Evolutionary conservation across 2,113 vertebrate genomes (phyloP).

Genomic region (Psettodes erumei): DNA sequence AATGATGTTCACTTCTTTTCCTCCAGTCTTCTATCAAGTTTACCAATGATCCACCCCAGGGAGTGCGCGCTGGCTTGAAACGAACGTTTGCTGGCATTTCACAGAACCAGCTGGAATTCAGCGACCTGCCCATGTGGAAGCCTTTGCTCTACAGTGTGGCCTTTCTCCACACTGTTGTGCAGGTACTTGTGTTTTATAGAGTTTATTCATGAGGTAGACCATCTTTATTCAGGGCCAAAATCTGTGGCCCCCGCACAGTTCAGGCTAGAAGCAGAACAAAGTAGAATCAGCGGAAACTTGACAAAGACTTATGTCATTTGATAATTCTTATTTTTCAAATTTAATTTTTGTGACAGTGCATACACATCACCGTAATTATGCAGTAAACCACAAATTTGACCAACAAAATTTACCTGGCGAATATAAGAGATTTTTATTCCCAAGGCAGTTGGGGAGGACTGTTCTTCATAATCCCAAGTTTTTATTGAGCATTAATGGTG

Average conservation of each 20-base stretch:
- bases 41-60: slow-evolving; percentile 90
- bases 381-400: too few relatives aligned
- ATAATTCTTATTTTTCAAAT: too few relatives aligned
- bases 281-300: too few relatives aligned
- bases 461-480: background rate
- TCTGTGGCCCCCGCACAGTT: background rate
- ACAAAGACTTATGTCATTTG: too few relatives aligned
- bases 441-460: background rate
- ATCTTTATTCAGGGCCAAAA: background rate
- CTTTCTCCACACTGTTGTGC: slow-evolving; percentile 88
- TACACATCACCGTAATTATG: too few relatives aligned
- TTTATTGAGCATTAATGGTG: background rate
- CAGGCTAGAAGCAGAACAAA: background rate
- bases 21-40: slow-evolving; percentile 90
- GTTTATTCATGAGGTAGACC: background rate
- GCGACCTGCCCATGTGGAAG: slow-evolving; percentile 86
- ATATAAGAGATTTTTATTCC: background rate
- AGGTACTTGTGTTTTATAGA: too few relatives aligned
- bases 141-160: slow-evolving; percentile 86
- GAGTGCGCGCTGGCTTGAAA: slow-evolving; percentile 88
- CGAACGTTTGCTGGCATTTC: slow-evolving; percentile 84
- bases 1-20: slow-evolving; percentile 54
- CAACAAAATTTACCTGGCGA: too few relatives aligned
- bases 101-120: slow-evolving; percentile 87
- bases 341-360: too few relatives aligned